Evolutionary conservation across 2,888 invertebrate genomes (phyloP).

Genomic region (Ennomos fuscantarius): DNA sequence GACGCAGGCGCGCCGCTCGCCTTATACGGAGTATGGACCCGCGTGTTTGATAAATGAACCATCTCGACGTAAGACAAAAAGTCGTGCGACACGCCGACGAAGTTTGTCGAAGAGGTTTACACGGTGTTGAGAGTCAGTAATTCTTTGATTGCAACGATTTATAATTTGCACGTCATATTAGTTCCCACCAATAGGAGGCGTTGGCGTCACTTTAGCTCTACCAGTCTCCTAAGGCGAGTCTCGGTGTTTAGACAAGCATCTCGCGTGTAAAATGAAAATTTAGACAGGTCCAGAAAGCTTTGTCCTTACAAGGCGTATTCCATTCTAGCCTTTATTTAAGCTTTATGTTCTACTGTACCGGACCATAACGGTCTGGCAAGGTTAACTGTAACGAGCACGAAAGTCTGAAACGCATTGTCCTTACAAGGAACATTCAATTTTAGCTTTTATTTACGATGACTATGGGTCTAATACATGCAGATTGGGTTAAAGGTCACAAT

Average conservation of each 20-base stretch:
- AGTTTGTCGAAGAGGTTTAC: no score
- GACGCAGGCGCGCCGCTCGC: slow-evolving; percentile 62
- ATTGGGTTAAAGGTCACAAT: slow-evolving; percentile 2
- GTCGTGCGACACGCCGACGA: neutral
- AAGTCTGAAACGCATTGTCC: slow-evolving; percentile 9
- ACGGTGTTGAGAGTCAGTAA: no score
- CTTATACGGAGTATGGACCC: slow-evolving; percentile 57
- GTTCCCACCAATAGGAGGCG: no score
- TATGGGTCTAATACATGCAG: neutral
- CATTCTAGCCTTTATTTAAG: no score
- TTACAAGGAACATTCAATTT: slow-evolving; percentile 18
- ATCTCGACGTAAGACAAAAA: slow-evolving; percentile 32
- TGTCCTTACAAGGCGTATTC: no score
- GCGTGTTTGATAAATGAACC: slow-evolving; percentile 57
- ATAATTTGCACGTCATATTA: no score
- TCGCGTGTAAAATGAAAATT: no score
- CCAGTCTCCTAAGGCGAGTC: neutral
- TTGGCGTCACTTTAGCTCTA: no score
- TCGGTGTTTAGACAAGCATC: no score
- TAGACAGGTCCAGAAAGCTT: no score
- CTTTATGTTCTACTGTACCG: neutral
- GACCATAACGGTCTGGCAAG: slow-evolving; percentile 8
- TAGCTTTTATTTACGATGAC: slow-evolving; percentile 14
- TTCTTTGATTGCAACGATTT: no score
- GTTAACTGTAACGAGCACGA: slow-evolving; percentile 5